Conservation (phyloP, 2,888 invertebrate genomes). For the Rhaphigaster nebulosa region DNA sequence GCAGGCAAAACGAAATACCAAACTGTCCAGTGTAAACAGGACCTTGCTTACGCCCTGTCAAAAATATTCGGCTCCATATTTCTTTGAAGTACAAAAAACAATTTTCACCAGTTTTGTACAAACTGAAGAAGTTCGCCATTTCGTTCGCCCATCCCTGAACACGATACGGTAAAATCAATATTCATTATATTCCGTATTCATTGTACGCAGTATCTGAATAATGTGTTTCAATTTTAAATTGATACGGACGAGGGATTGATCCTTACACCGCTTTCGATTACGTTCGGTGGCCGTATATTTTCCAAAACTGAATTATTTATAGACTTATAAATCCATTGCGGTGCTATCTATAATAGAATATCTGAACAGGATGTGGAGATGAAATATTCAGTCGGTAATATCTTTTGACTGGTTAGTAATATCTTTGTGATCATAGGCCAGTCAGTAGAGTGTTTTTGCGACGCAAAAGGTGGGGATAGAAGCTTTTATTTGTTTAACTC, state of each 20-base stretch:
- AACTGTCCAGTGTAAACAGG: too few relatives aligned
- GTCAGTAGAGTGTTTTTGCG: too few relatives aligned
- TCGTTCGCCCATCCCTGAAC: not conserved
- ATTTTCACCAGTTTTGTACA: not conserved
- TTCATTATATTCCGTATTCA: not conserved
- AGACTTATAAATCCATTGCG: not conserved
- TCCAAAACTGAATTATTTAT: slow-evolving; percentile 1
- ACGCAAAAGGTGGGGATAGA: too few relatives aligned
- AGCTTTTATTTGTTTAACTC: too few relatives aligned
- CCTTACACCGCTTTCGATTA: not conserved
- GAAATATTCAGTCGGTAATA: not conserved
- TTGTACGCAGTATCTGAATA: not conserved
- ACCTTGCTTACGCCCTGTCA: too few relatives aligned
- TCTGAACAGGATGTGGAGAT: not conserved
- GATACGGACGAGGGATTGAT: not conserved
- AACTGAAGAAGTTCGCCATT: too few relatives aligned
- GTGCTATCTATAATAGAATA: slow-evolving; percentile 23
- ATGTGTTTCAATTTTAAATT: not conserved
- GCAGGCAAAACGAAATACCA: too few relatives aligned
- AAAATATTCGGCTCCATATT: too few relatives aligned
- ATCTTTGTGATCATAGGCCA: too few relatives aligned
- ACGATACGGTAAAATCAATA: not conserved
- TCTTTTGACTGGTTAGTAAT: not conserved
- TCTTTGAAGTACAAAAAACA: too few relatives aligned
- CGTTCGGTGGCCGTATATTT: not conserved